Conservation (phyloP, 2,888 invertebrate genomes). For the Ypsolopha sequella region DNA sequence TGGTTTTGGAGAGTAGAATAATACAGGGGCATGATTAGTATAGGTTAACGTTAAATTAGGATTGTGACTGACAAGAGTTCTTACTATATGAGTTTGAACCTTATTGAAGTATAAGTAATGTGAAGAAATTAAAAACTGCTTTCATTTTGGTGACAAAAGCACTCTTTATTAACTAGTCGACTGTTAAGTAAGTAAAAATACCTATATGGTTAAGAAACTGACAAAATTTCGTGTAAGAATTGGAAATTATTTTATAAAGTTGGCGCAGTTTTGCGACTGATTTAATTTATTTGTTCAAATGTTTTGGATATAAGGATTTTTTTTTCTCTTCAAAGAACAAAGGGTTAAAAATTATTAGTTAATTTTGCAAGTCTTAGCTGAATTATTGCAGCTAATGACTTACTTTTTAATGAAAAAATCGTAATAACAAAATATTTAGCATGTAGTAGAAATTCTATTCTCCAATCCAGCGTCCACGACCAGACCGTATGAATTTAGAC, state of each 20-base stretch:
- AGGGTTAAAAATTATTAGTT: too few species aligned
- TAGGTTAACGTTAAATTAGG: neutral
- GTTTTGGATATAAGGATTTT: too few species aligned
- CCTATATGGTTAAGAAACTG: neutral
- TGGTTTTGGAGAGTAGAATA: neutral
- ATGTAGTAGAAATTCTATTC: neutral
- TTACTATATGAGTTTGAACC: neutral
- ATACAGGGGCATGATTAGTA: neutral
- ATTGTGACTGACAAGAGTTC: neutral
- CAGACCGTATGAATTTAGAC: neutral
- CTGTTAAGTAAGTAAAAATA: neutral
- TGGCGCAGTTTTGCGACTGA: neutral
- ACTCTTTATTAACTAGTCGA: neutral
- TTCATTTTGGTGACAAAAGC: neutral
- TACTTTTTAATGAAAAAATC: neutral
- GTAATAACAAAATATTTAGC: neutral
- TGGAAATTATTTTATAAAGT: neutral
- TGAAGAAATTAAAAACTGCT: neutral
- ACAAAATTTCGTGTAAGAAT: neutral
- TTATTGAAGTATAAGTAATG: too few species aligned
- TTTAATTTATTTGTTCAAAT: too few species aligned
- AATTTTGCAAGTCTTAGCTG: too few species aligned
- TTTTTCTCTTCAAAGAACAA: too few species aligned
- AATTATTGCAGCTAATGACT: neutral
- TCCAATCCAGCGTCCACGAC: neutral